Base-by-base conservation (phyloP, 1,140 invertebrate genomes). In the Drosophila sechellia region DNA sequence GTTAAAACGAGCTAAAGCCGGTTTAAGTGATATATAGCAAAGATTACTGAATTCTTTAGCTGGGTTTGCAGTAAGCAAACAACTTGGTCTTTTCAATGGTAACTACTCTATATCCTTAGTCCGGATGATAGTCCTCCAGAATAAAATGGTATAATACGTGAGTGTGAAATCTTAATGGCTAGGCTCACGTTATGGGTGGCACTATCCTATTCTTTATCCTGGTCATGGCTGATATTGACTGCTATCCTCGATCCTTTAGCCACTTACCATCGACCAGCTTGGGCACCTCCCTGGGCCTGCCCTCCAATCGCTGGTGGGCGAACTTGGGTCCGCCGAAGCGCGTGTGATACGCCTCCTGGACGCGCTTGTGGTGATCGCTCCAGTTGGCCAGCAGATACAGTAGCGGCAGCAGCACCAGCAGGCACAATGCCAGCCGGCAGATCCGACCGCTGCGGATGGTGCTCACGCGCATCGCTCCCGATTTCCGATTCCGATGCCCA, bases 381-480 rank as follows among this genome's bases (percentile, higher is more conserved):
- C 92, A 93, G 43, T 92, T 92, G 56, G 90, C 75, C 55, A 93
- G 42, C 43, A 93, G 74, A 72, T 93, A 93, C 11, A 93, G 59
- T 17, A 93, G 61, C 46, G 92, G 86, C 17, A 93, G 37, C 39
- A 93, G 77, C 27, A 92, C 79, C 50, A 87, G 56, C 22, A 90
- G 64, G 31, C 85, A 86, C 3, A 90, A 56, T 8, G 54, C 74
- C 50, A 93, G 34, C 49, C 93, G 85, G 63, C 92, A 91, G 48
- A 93, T 84, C 58, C 92, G 81, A 5, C 92, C 90, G 72, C 91
- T 93, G 53, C 93, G 87, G 50, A 92, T 77, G 64, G 91, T 92
- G 54, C 87, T 92, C 15, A 92, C 66, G 61, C 92, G 92, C 92
- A 92, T 92, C 48, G 17, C 48, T 39, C 4, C 13, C 12, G 3